These are phyloP conservation scores for Poecilia latipinna DNA, from an alignment of 2,113 vertebrate species.

Conservation along the genomic window DNA sequence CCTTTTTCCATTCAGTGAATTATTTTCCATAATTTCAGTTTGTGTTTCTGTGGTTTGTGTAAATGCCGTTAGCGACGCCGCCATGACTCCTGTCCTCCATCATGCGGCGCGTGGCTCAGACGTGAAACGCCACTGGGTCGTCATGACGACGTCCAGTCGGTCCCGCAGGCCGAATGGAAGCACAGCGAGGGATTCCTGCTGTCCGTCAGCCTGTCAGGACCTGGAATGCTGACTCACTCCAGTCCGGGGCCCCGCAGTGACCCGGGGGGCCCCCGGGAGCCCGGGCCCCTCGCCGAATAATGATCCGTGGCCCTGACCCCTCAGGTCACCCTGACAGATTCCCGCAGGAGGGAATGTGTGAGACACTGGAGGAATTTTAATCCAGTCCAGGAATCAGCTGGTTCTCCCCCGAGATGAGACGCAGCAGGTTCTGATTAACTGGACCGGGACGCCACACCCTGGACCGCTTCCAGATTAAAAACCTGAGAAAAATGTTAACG, in stretches of 20 bases:
- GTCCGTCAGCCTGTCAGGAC: conserved; percentile 59
- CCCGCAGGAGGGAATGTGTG: conserved; percentile 18
- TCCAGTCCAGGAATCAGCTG: conserved; percentile 68
- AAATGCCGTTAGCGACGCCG: no score
- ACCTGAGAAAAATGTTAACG: conserved; percentile 61
- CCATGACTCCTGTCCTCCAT: background rate
- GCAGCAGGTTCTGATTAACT: conserved; percentile 56
- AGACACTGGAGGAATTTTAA: conserved; percentile 71
- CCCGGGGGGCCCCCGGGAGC: conserved; percentile 11
- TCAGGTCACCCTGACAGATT: conserved; percentile 50
- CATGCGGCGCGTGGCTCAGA: background rate
- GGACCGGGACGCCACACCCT: background rate
- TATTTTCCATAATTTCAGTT: no score
- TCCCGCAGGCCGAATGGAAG: background rate
- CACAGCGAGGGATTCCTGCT: conserved; percentile 36
- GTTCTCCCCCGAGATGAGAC: conserved; percentile 46
- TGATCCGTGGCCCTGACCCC: conserved; percentile 71
- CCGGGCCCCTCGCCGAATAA: conserved; percentile 34
- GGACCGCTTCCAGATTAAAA: conserved; percentile 46
- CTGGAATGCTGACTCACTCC: conserved; percentile 73
- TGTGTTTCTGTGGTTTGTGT: no score
- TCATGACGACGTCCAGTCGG: no score
- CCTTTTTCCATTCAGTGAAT: no score
- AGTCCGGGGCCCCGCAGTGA: conserved; percentile 32
- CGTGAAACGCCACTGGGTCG: background rate